These are phyloP conservation scores for Danio albolineatus DNA, from an alignment of 2,797 vertebrate genomes.

Conservation along the genomic window DNA sequence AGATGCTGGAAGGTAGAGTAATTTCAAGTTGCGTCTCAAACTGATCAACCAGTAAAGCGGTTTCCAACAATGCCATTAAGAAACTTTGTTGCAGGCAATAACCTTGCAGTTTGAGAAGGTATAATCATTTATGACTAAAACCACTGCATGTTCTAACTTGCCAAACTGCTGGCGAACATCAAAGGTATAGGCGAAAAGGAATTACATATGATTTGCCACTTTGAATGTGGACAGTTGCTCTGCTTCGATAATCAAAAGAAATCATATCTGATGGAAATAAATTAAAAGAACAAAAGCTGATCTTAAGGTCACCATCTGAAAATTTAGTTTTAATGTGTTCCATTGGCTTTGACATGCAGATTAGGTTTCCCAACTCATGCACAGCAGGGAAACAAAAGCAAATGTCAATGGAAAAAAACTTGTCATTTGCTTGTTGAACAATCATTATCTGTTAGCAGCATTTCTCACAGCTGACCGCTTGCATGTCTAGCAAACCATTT, in stretches of 20 bases:
- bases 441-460: not conserved
- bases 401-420: slow-evolving; percentile 20
- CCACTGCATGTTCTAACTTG: slow-evolving; percentile 54
- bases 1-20: slow-evolving; percentile 17
- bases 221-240: slow-evolving; percentile 30
- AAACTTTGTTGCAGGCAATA: slow-evolving; percentile 47
- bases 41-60: slow-evolving; percentile 12
- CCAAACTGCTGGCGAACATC: slow-evolving; percentile 51
- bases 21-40: not conserved
- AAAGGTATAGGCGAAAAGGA: slow-evolving; percentile 39
- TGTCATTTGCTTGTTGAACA: not conserved
- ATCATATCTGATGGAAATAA: slow-evolving; percentile 28
- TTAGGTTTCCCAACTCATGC: slow-evolving; percentile 11
- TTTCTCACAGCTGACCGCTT: not conserved
- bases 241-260: slow-evolving; percentile 15
- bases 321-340: not conserved
- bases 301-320: slow-evolving; percentile 18
- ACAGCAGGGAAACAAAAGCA: slow-evolving; percentile 27
- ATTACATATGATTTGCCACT: slow-evolving; percentile 35
- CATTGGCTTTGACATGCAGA: slow-evolving; percentile 21
- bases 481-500: not conserved
- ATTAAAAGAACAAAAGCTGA: slow-evolving; percentile 9
- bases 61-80: slow-evolving; percentile 46
- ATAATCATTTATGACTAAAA: slow-evolving; percentile 45
- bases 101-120: slow-evolving; percentile 37